phyloP scores from a whole-genome alignment of 2,113 vertebrate species.

The rabbit (Oryctolagus cuniculus) region DNA sequence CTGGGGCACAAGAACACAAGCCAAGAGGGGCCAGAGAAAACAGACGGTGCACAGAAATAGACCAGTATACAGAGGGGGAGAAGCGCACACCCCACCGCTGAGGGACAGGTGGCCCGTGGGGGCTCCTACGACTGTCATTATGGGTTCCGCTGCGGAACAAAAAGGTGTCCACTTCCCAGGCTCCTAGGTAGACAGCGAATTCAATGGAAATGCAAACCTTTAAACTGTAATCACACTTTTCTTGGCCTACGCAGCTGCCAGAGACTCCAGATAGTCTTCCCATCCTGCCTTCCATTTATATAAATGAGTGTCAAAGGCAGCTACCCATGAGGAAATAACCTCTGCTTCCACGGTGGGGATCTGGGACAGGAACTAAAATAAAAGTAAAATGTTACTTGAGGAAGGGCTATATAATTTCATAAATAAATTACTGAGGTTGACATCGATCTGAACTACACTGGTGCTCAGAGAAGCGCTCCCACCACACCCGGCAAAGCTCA shows the following conservation, averaged over 20 bases:
- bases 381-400: constrained; percentile 75
- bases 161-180: neutral
- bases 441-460: constrained; percentile 32
- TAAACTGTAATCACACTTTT: neutral
- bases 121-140: neutral
- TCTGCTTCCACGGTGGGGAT: constrained; percentile 44
- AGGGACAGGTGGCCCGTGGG: neutral
- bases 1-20: neutral
- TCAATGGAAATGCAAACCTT: constrained; percentile 35
- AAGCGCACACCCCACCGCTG: neutral
- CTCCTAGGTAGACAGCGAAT: constrained; percentile 17
- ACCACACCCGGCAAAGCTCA: neutral
- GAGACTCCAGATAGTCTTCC: neutral
- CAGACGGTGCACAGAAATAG: neutral
- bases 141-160: neutral
- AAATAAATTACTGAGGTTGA: constrained; percentile 67
- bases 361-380: constrained; percentile 70
- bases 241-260: constrained; percentile 3
- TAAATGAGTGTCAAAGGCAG: constrained; percentile 72
- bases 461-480: neutral
- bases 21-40: neutral
- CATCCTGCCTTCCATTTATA: constrained; percentile 66
- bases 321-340: constrained; percentile 71
- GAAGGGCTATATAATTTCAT: constrained; percentile 76
- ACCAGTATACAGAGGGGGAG: neutral